Evolutionary conservation across 1,140 invertebrate genomes (phyloP), one percentile per base, ranked within the genome.

Genomic region (Cardiocondyla obscurior): DNA sequence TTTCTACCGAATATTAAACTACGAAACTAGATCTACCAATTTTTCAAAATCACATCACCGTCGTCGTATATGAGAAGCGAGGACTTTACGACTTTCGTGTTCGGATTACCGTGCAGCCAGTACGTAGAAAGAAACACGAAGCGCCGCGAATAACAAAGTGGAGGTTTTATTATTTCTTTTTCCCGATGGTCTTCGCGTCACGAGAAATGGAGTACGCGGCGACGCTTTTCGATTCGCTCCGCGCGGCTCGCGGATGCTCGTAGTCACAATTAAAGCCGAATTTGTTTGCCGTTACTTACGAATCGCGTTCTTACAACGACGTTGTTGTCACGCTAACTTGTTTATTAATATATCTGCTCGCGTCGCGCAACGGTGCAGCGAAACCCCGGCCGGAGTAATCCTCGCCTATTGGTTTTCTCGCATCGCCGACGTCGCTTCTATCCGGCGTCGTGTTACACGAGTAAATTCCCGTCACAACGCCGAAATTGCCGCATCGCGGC

Each of bases 391-490:
- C 22, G 22, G 22, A n/a, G 14, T 53, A 39, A 67, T 67, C 42
- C 22, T 36, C 72, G 53, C 55, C 46, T 79, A 69, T 79, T 53
- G 62, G 19, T 79, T 79, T 79, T 53, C 62, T 39, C 33, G 33
- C 46, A 49, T 30, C 44, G 46, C 46, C n/a, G 30, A 53, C 65
- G 55, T 69, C 69, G 74, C 62, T 79, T 42, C 33, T 16, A n/a
- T n/a, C 39, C 22, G 39, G 22, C 33, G 42, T 79, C 64, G 36
- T 53, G 36, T 69, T 46, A 79, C 62, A 16, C 46, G 62, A 79
- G 22, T 79, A 53, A 79, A 79, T 79, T 46, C 62, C 36, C 46
- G 74, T 79, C 62, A 79, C 62, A 79, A 42, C 25, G 46, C 19
- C 62, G 49, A 79, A 79, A 79, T 69, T 79, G 62, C 33, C 33